Evolutionary conservation across 2,113 vertebrate genomes (phyloP), one percentile per base, ranked within the genome.

Genomic region (Larimichthys polyactis): DNA sequence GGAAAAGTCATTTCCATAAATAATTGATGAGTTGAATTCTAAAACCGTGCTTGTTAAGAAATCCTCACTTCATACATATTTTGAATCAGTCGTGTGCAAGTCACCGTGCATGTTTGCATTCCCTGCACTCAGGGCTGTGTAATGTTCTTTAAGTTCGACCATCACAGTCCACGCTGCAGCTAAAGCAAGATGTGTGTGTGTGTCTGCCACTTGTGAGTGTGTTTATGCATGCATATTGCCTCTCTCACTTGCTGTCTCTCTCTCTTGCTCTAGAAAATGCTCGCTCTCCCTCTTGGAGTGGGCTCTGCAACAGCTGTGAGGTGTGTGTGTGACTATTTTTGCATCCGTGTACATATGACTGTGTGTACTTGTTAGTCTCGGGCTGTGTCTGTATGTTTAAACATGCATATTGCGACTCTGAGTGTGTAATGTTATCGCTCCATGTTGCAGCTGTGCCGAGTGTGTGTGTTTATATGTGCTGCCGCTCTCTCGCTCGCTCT

Each of bases 361-460:
- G 72, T 73, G 44, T 79, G 59, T 67, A 65, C 78, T 82, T 83
- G 79, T 88, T 87, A 79, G 81, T 55, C 77, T 69, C 24, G 58
- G 81, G 1, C 80, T 60, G 36, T 55, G 71, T 58, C 72, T 85
- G 78, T 89, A 57, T 87, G 82, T 89, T 80, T 63, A 82, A 87
- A 76, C 79, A 81, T 82, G 83, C 71, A 82, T 63, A 71, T 59
- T 36, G 52, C 52, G 54, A 15, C 67, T 64, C 32, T 3, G 20
- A 73, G 54, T 69, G 67, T 73, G 6, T 70, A 72, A 51, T 51
- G 49, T 54, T 71, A 22, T 9, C 4, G 46, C 72, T 83, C 44
- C 29, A 2, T 46, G 81, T 78, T 70, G 82, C 71, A 78, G 88
- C 77, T 79, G 65, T 68, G 60, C 62, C n/a, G 24, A 20, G 52